Evolutionary conservation across 2,113 vertebrate genomes (phyloP), one percentile per base, ranked within the genome.

Genomic region (Spea multiplicata): DNA sequence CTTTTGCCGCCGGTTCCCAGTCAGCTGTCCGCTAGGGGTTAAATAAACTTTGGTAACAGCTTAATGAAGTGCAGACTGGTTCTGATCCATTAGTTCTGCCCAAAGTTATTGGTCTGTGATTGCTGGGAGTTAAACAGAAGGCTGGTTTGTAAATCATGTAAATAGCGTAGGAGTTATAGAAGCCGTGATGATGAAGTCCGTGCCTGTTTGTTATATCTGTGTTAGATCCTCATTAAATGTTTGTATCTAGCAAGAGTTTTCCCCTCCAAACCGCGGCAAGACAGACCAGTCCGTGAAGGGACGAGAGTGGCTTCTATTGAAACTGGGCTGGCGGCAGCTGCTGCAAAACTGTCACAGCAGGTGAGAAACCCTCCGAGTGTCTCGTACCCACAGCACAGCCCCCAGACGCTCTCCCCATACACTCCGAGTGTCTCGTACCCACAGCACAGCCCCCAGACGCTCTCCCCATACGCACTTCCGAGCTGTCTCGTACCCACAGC

Each of bases 261-360:
- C 48, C 96, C 97, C 2, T 97, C 97, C 0, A 93, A 98, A 85
- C 97, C 96, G 6, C 90, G 97, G 50, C 97, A 98, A 81, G 96
- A 98, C 88, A 90, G 97, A 77, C 97, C 97, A 0, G 94, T 97
- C n/a, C 94, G 97, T 44, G 97, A 99, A 65, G 97, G 97, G 44
- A 96, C 97, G 0, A 89, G 97, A 72, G 97, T 99, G 49, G 96
- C 97, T n/a, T 99, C 97, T 83, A 95, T 99, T 62, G 97, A 99
- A 84, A 99, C 97, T 0, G 97, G 97, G 46, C 89, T 99, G 10
- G 97, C 97, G 0, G 97, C 97, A 0, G 97, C 97, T 0, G 97
- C 97, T 0, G 97, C 97, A 3, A 99, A 98, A 83, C 86, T 99
- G 13, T 99, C 97, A 30, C 97, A 99, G 87, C 97, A 99, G 96